Conservation (phyloP, 2,888 invertebrate species). For the Xanthia togata region DNA sequence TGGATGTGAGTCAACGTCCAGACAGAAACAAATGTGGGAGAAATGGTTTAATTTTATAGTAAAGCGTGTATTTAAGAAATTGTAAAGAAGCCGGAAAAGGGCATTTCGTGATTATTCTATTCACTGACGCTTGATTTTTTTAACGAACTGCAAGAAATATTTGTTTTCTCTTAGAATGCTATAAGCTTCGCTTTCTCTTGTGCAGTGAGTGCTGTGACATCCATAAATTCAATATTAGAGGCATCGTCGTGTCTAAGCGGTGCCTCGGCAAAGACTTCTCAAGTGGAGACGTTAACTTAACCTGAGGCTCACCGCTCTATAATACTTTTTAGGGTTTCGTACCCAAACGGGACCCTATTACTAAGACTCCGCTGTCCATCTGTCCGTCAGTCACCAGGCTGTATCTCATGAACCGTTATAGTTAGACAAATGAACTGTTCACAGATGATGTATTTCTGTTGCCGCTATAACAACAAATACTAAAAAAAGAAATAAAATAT, state of each 20-base stretch:
- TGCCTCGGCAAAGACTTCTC: background rate
- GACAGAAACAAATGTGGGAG: background rate
- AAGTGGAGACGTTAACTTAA: background rate
- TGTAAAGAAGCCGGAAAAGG: no score
- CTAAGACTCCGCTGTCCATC: no score
- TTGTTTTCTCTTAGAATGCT: background rate
- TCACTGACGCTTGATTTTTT: no score
- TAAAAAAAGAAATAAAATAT: no score
- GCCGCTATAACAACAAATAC: no score
- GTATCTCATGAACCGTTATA: no score
- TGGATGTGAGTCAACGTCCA: constrained; percentile 29
- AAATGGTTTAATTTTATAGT: background rate
- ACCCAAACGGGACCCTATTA: no score
- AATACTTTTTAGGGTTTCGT: background rate
- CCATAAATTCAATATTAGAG: background rate
- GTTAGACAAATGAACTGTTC: no score
- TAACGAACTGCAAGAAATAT: background rate
- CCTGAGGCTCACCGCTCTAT: background rate
- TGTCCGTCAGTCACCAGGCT: no score
- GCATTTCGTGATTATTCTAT: no score
- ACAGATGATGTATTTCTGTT: no score
- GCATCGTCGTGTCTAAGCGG: no score
- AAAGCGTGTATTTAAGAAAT: background rate
- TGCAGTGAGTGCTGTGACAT: background rate
- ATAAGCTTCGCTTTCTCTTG: background rate